A percentile compares a stretch with the other conserved stretches of the same genome.
These are phyloP conservation scores for Anagrus nilaparvatae DNA, from an alignment of 1,140 invertebrate genomes.

Conservation along the genomic window DNA sequence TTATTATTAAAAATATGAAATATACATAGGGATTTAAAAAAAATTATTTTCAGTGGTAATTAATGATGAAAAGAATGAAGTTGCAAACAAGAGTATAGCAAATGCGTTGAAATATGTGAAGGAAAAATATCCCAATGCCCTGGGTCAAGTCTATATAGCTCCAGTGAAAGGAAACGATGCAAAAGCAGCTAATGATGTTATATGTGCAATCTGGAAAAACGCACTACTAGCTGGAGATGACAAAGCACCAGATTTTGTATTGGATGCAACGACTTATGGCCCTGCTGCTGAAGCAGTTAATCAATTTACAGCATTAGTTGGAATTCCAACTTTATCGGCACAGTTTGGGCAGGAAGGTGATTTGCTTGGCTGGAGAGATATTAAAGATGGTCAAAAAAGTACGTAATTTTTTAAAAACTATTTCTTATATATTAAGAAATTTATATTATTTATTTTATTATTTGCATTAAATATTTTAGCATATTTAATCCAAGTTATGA, in stretches of 20 bases:
- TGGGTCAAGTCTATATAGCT: slow-evolving; percentile 27
- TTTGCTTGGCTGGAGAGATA: slow-evolving; percentile 64
- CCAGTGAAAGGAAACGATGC: slow-evolving; percentile 26
- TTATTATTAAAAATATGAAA: slow-evolving; percentile 7
- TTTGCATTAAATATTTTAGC: slow-evolving; percentile 35
- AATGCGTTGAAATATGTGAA: slow-evolving; percentile 26
- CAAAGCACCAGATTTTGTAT: slow-evolving; percentile 61
- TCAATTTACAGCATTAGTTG: slow-evolving; percentile 65
- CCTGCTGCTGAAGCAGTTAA: slow-evolving; percentile 72
- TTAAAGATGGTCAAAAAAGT: slow-evolving; percentile 52
- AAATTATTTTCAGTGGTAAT: slow-evolving; percentile 31
- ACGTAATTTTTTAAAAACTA: slow-evolving; percentile 41
- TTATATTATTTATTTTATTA: neutral
- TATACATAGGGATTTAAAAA: neutral
- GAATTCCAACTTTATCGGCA: slow-evolving; percentile 69
- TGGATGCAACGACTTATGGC: slow-evolving; percentile 69
- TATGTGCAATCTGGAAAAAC: slow-evolving; percentile 30
- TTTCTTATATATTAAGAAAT: no score
- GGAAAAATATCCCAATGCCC: slow-evolving; percentile 22
- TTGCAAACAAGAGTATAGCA: slow-evolving; percentile 30
- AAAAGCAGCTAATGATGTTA: slow-evolving; percentile 19
- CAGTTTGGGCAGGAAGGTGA: slow-evolving; percentile 77
- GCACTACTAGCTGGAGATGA: slow-evolving; percentile 27
- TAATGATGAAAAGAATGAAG: slow-evolving; percentile 27
- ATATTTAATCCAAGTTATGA: slow-evolving; percentile 65